Percentiles rank a stretch among this genome's conserved stretches.
phyloP scores from a whole-genome alignment of 2,113 vertebrate genomes.

The Phylloscopus trochilus region DNA sequence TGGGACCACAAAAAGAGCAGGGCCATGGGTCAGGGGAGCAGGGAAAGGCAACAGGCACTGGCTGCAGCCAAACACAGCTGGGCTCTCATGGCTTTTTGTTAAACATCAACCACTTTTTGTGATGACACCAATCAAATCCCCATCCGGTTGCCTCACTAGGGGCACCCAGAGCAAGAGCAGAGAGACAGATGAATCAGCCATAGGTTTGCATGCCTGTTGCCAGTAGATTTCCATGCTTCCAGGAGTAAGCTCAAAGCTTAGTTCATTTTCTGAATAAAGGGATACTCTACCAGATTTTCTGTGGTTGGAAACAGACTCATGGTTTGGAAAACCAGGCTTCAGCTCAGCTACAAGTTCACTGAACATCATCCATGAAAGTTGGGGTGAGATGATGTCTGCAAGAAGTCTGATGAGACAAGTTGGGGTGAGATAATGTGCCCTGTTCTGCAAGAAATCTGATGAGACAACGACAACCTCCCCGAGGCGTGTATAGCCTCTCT shows the following conservation, averaged over 20 bases:
- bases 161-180: conserved; percentile 26
- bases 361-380: neutral
- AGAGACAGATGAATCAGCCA: conserved; percentile 34
- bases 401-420: neutral
- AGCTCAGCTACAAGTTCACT: neutral
- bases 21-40: neutral
- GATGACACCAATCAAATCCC: conserved; percentile 5
- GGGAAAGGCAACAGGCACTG: neutral
- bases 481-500: neutral
- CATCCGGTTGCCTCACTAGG: neutral
- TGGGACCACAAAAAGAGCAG: accelerated
- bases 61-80: neutral
- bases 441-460: neutral
- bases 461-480: neutral
- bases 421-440: neutral
- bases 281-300: conserved; percentile 10
- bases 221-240: conserved; percentile 20
- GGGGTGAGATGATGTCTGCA: neutral
- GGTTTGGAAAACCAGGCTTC: neutral
- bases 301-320: neutral
- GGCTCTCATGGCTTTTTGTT: neutral
- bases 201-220: conserved; percentile 3
- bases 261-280: neutral
- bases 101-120: neutral
- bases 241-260: neutral